Base-by-base conservation (phyloP, 1,140 invertebrate species). In the Vollenhovia emeryi region DNA sequence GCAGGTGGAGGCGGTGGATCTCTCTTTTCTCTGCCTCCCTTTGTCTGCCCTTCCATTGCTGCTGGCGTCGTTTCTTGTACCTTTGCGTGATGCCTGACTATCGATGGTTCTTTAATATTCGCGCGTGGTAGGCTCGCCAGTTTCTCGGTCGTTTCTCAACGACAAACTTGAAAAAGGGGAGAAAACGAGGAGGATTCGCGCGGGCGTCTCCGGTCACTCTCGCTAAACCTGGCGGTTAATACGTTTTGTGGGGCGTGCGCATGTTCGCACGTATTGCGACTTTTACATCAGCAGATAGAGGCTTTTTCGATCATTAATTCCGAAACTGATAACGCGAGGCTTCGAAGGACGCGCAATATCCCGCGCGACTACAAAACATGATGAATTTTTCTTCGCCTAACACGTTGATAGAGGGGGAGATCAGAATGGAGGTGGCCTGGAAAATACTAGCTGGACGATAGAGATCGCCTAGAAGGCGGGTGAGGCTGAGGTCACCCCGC, bases 361-460 rank as follows among this genome's bases (percentile, higher is more conserved):
- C 6, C 8, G 9, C 66, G 24, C 45, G 85, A 48, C 52, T 55
- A 36, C 43, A 84, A 88, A 87, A 66, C 43, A 55, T n/a, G 55
- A 69, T 80, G 62, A 59, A 68, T 79, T 66, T 86, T 78, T 60
- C 36, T 79, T 33, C 43, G 52, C 30, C 43, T 84, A 40, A 50
- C 45, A 13, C 45, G 85, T 9, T 89, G 87, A 88, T 82, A 82
- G 40, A 27, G 27, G 50, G 74, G 36, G 24, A 80, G 52, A 82
- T 82, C 40, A 68, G 50, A 73, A 68, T 48, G 71, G 80, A 87
- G 89, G 78, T 80, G 71, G 64, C 50, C 55, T 59, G 86, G 91
- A 91, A 91, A 88, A 92, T 90, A 85, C 59, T 73, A n/a, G 76
- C 87, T 36, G 88, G 86, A 91, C 87, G 88, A 92, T 92, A 90